Evolutionary conservation across 1,140 invertebrate species (phyloP), one percentile per base, ranked within the genome.

Genomic region (Temnothorax curvispinosus): DNA sequence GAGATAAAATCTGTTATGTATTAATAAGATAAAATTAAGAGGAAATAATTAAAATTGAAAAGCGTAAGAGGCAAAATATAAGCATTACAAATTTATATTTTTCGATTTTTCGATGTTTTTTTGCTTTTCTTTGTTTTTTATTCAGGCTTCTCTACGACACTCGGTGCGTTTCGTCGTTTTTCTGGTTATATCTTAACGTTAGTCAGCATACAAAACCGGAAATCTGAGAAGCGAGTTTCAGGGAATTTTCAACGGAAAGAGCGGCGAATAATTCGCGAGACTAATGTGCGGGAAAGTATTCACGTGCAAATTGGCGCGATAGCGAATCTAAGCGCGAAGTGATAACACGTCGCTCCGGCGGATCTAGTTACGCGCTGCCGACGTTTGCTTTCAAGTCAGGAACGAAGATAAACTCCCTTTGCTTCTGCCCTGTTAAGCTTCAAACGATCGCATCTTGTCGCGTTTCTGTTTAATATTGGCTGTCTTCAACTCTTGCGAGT

Each of bases 321-420:
- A 82, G 80, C 67, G 52, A 84, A 64, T 84, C 56, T 60, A 75
- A 84, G 52, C 71, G 67, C 52, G 41, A 58, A 82, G 67, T 82
- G 80, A 84, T 84, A 84, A 60, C 80, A 60, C 78, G 80, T 69
- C 77, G 77, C 64, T 35, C 32, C 35, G 50, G 35, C 41, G 62
- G 64, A 71, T 81, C 47, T 44, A 54, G 64, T 81, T 81, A 81
- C 64, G 50, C 64, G 77, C 18, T 71, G 64, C 64, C 64, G 64
- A 80, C 32, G 65, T 69, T 78, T 69, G 77, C 64, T 81, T 71
- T 81, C 64, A 69, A 81, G 35, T 69, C 27, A 69, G 47, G 78
- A 72, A 72, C 67, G 52, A 72, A 72, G 80, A 82, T 74, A 74
- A 82, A 82, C 64, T 78, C 27, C 44, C 18, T 56, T 47, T 35